These are phyloP conservation scores for Watsonalla binaria DNA, from an alignment of 2,888 invertebrate genomes.

Conservation along the genomic window DNA sequence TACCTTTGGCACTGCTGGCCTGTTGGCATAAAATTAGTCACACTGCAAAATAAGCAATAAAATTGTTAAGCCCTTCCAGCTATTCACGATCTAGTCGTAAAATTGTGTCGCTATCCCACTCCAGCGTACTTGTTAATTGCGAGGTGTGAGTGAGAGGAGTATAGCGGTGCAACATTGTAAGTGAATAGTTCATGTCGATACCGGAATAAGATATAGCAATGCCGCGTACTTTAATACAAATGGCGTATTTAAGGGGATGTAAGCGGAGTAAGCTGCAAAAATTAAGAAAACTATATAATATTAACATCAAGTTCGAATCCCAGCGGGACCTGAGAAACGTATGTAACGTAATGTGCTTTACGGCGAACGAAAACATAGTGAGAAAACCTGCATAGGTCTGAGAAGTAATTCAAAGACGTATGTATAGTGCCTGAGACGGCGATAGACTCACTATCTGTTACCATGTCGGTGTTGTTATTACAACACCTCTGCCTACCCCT, in stretches of 20 bases:
- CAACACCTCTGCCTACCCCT: no score
- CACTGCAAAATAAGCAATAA: constrained; percentile 69
- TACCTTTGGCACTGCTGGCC: constrained; percentile 30
- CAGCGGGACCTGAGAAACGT: no score
- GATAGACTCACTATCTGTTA: no score
- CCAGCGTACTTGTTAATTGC: constrained; percentile 14
- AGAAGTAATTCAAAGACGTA: no score
- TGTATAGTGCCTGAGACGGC: no score
- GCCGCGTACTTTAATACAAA: constrained; percentile 37
- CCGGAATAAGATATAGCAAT: constrained; percentile 53
- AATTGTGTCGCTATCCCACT: constrained; percentile 41
- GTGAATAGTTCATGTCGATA: constrained; percentile 43
- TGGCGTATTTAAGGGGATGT: not conserved
- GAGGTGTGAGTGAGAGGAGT: constrained; percentile 34
- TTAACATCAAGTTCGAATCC: no score
- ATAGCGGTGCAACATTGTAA: constrained; percentile 53
- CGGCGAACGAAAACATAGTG: no score
- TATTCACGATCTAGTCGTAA: constrained; percentile 65
- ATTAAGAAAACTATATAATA: no score
- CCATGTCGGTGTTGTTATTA: no score
- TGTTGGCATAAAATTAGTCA: constrained; percentile 69
- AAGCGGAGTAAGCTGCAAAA: no score
- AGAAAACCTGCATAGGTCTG: no score
- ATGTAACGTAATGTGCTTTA: no score
- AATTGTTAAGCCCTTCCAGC: constrained; percentile 56